phyloP scores from a whole-genome alignment of 2,888 invertebrate genomes.

The Germaria angustata region DNA sequence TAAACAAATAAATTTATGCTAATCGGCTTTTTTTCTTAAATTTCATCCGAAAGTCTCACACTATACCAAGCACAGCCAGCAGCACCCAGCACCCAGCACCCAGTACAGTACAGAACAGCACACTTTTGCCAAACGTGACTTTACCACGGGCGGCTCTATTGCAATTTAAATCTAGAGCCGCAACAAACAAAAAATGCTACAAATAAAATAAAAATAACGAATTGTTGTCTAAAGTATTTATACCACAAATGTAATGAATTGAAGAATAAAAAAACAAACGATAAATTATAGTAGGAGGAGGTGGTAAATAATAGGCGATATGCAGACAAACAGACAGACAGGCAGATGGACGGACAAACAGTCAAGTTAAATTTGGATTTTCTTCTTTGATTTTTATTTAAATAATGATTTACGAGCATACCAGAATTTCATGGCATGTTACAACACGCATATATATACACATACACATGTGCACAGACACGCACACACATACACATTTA shows the following conservation, averaged over 20 bases:
- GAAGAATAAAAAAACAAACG: constrained; percentile 40
- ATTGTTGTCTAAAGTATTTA: constrained; percentile 49
- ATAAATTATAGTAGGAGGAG: constrained; percentile 44
- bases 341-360: neutral
- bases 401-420: constrained; percentile 62
- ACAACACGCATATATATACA: too few relatives aligned
- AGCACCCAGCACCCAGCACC: too few relatives aligned
- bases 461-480: too few relatives aligned
- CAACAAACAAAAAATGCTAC: constrained; percentile 1
- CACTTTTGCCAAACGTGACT: neutral
- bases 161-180: constrained; percentile 8
- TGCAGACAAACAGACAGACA: neutral
- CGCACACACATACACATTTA: constrained; percentile 59
- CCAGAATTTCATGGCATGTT: constrained; percentile 28
- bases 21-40: constrained; percentile 66
- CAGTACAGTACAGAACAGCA: neutral
- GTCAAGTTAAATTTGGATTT: constrained; percentile 54
- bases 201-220: constrained; percentile 13
- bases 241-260: constrained; percentile 56
- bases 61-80: neutral
- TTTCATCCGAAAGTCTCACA: constrained; percentile 14
- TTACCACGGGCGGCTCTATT: neutral
- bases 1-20: constrained; percentile 69
- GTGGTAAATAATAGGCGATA: neutral
- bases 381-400: constrained; percentile 55